phyloP scores from a whole-genome alignment of 2,113 vertebrate species.

The Actinemys pallida region DNA sequence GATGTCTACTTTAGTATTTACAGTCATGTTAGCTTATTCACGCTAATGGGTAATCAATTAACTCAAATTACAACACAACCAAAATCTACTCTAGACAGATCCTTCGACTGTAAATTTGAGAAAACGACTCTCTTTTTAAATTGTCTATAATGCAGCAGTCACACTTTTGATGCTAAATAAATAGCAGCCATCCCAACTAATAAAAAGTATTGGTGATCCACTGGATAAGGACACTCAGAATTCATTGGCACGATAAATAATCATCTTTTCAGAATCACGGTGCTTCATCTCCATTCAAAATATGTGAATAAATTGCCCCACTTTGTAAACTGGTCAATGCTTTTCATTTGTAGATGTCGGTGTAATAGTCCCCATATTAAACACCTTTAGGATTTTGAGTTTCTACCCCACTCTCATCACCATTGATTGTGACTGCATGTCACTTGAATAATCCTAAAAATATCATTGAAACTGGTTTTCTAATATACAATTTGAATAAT shows the following conservation, averaged over 20 bases:
- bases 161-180: background rate
- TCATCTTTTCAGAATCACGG: background rate
- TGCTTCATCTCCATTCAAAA: background rate
- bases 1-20: background rate
- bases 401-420: slow-evolving; percentile 16
- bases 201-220: background rate
- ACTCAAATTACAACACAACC: background rate
- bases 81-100: background rate
- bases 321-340: background rate
- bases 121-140: background rate
- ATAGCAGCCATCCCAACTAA: background rate
- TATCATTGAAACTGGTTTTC: slow-evolving; percentile 27
- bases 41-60: background rate
- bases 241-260: background rate
- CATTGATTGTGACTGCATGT: slow-evolving; percentile 11
- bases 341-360: background rate
- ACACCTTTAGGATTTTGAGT: background rate
- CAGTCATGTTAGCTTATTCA: background rate
- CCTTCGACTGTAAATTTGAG: background rate
- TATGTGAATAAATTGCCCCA: background rate
- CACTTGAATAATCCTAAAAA: slow-evolving; percentile 40
- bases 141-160: background rate
- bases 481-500: background rate
- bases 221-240: background rate
- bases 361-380: slow-evolving; percentile 11